Conservation (phyloP, 2,113 vertebrate genomes). For the Eubucco bourcierii region DNA sequence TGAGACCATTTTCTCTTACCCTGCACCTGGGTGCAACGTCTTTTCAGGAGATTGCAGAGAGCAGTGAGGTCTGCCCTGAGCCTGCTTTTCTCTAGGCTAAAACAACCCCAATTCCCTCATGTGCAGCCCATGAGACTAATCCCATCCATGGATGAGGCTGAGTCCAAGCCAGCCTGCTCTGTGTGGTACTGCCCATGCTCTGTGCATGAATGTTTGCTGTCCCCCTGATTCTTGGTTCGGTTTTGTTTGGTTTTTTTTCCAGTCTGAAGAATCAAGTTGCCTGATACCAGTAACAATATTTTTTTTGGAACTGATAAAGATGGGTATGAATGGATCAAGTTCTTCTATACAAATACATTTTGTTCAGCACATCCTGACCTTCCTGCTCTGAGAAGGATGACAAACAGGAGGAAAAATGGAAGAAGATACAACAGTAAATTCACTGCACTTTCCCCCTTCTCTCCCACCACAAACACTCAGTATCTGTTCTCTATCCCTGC, state of each 20-base stretch:
- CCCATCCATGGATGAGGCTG: background rate
- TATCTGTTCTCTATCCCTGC: background rate
- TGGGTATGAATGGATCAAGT: background rate
- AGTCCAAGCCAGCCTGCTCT: background rate
- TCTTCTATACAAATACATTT: background rate
- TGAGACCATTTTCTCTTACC: too few species aligned
- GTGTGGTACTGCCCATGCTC: background rate
- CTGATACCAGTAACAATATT: background rate
- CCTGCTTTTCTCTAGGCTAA: too few species aligned
- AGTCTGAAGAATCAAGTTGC: background rate
- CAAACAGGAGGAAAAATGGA: background rate
- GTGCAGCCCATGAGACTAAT: too few species aligned
- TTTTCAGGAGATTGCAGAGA: too few species aligned
- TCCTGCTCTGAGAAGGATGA: background rate
- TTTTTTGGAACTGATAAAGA: background rate
- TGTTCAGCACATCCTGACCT: background rate
- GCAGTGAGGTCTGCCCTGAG: too few species aligned
- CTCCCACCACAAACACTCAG: background rate
- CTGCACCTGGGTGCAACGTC: too few species aligned
- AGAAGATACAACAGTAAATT: background rate
- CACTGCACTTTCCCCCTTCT: background rate
- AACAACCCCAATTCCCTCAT: too few species aligned
- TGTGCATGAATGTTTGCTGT: background rate
- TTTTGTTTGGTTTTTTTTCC: too few species aligned
- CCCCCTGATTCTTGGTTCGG: background rate